phyloP scores from a whole-genome alignment of 2,113 vertebrate genomes.

The Callithrix jacchus region DNA sequence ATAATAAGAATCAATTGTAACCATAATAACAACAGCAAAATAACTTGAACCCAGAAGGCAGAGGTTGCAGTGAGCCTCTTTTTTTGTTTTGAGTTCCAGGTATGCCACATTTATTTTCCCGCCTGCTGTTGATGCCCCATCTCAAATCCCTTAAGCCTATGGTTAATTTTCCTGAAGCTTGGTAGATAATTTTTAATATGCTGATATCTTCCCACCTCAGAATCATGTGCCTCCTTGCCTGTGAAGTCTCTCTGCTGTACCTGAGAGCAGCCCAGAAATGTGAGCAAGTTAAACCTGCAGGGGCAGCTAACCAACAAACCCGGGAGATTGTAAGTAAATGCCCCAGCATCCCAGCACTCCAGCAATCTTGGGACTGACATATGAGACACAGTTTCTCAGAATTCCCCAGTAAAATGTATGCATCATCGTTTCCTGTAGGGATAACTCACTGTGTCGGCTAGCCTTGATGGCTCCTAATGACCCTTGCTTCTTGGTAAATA shows the following conservation, averaged over 20 bases:
- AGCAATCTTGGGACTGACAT: neutral
- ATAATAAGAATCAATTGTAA: neutral
- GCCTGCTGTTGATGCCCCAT: neutral
- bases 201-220: neutral
- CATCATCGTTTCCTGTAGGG: neutral
- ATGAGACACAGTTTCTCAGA: neutral
- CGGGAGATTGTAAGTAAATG: neutral
- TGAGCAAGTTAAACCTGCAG: neutral
- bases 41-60: too few relatives aligned
- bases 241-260: accelerated
- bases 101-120: neutral
- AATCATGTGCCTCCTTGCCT: neutral
- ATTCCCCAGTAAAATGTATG: neutral
- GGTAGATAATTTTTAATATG: neutral
- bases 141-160: neutral
- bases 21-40: neutral
- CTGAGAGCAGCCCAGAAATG: neutral
- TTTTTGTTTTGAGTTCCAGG: neutral
- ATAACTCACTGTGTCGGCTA: too few relatives aligned
- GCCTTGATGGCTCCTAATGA: neutral
- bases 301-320: neutral
- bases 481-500: neutral
- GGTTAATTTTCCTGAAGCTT: neutral
- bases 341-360: neutral
- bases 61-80: too few relatives aligned